Conservation (phyloP, 2,113 vertebrate species). For the Cercocebus atys region DNA sequence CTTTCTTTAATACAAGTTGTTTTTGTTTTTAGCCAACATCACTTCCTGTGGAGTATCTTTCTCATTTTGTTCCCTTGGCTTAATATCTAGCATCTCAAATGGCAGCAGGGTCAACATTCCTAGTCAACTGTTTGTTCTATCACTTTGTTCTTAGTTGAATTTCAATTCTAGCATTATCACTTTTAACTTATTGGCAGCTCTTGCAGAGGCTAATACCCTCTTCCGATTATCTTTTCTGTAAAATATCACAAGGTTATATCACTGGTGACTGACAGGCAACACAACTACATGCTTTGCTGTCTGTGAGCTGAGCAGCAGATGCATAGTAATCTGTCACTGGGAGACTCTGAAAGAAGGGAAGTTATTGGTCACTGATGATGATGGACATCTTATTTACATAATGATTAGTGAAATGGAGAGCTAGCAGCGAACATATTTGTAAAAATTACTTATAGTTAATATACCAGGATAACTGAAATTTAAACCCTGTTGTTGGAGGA, state of each 20-base stretch:
- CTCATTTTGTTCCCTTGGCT: background rate
- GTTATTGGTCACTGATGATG: background rate
- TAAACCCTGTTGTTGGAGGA: background rate
- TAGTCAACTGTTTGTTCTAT: background rate
- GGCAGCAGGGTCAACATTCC: background rate
- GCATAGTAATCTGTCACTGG: background rate
- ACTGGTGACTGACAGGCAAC: background rate
- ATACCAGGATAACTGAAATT: background rate
- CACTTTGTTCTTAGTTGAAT: background rate
- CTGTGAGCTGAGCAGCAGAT: background rate
- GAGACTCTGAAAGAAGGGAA: background rate
- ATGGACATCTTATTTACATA: background rate
- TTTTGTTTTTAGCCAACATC: background rate
- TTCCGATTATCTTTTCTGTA: background rate
- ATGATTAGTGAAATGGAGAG: background rate
- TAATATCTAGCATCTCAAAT: background rate
- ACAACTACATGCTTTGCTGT: background rate
- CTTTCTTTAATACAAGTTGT: background rate
- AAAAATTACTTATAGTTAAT: background rate
- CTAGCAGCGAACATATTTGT: background rate
- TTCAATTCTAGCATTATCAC: background rate
- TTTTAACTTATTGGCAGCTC: background rate
- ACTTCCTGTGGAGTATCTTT: background rate
- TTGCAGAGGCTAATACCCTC: background rate
- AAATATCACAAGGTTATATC: background rate